Conservation (phyloP, 2,113 vertebrate species). For the Nothobranchius kuhntae region DNA sequence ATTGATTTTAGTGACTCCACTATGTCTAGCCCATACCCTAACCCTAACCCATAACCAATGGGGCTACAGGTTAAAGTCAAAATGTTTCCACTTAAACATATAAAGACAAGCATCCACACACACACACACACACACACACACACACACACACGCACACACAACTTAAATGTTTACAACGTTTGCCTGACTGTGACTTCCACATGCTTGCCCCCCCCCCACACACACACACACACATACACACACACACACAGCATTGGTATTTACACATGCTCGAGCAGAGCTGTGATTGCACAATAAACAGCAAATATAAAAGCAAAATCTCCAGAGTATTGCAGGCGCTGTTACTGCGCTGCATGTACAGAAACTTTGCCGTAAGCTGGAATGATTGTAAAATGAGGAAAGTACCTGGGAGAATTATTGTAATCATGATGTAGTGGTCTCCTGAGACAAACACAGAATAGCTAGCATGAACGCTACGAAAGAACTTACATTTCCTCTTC, state of each 20-base stretch:
- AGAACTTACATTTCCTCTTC: slow-evolving; percentile 12
- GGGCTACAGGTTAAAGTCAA: no score
- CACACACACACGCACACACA: slow-evolving; percentile 10
- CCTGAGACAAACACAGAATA: slow-evolving; percentile 41
- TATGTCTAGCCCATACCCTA: no score
- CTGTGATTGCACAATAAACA: slow-evolving; percentile 29
- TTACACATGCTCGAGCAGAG: slow-evolving; percentile 12
- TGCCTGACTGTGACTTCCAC: slow-evolving; percentile 15
- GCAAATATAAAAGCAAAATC: slow-evolving; percentile 27
- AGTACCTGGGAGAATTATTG: slow-evolving; percentile 23
- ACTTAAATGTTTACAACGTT: slow-evolving; percentile 22
- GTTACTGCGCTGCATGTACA: slow-evolving; percentile 17
- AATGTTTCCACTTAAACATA: no score
- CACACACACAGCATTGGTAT: slow-evolving; percentile 1
- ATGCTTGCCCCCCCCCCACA: slow-evolving; percentile 30
- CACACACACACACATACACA: slow-evolving; percentile 6
- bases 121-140: no score
- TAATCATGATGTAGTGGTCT: slow-evolving; percentile 35
- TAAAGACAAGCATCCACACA: no score
- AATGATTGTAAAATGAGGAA: slow-evolving; percentile 19
- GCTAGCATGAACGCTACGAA: slow-evolving; percentile 28
- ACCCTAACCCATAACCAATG: no score
- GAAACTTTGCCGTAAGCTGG: background rate
- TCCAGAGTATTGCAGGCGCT: slow-evolving; percentile 8
- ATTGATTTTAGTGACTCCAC: no score